These are phyloP conservation scores for Camptogramma bilineatum DNA, from an alignment of 2,888 invertebrate genomes.

Conservation along the genomic window DNA sequence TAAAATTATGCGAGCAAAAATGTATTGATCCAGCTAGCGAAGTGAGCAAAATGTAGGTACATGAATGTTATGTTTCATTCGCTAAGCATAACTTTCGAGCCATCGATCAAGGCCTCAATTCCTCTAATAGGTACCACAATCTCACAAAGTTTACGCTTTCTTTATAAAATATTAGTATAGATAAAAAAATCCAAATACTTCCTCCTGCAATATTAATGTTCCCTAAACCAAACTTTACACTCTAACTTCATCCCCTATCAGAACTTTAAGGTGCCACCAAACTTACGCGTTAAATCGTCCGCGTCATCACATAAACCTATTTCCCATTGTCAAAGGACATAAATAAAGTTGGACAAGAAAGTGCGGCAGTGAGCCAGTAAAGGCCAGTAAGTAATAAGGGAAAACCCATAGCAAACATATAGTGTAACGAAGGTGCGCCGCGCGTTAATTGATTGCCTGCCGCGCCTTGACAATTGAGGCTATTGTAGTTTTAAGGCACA, in stretches of 20 bases:
- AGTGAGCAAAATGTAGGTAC: no score
- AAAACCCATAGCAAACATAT: constrained; percentile 74
- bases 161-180: neutral
- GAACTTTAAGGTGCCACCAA: constrained; percentile 43
- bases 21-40: no score
- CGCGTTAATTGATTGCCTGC: constrained; percentile 76
- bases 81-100: no score
- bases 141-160: no score
- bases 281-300: constrained; percentile 46
- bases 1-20: no score
- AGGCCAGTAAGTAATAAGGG: constrained; percentile 80
- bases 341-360: constrained; percentile 56
- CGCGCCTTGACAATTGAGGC: constrained; percentile 60
- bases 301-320: constrained; percentile 47
- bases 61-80: no score
- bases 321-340: constrained; percentile 44
- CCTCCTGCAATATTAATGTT: constrained; percentile 20
- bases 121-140: no score
- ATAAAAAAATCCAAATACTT: constrained; percentile 18
- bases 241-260: constrained; percentile 31
- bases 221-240: constrained; percentile 31
- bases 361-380: constrained; percentile 48
- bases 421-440: constrained; percentile 69
- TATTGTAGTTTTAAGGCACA: constrained; percentile 47
- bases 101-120: no score